A percentile compares a stretch with the other conserved stretches of the same genome.
These are phyloP conservation scores for Chironex yamaguchii DNA, from an alignment of 30 jellyfish, hydroid and myxozoan genomes.

Conservation along the genomic window DNA sequence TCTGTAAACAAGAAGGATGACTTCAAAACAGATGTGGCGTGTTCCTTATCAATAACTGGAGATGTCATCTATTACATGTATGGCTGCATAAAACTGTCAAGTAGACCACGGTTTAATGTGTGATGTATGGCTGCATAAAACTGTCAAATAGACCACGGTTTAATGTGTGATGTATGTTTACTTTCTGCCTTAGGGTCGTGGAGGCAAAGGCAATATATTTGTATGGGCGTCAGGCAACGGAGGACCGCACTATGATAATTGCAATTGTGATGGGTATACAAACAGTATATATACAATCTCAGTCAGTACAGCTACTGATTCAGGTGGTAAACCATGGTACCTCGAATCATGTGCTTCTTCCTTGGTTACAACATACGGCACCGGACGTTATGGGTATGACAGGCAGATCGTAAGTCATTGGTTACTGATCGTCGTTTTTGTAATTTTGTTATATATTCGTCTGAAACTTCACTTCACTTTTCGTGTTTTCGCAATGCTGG, in stretches of 20 bases:
- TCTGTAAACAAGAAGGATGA: too few species aligned
- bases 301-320: conserved; percentile 91
- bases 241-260: conserved; percentile 80
- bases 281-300: conserved; percentile 96
- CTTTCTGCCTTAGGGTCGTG: conserved; percentile 97
- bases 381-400: conserved; percentile 69
- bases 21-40: too few species aligned
- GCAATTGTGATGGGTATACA: conserved; percentile 99
- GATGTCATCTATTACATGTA: too few species aligned
- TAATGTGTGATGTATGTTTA: too few species aligned
- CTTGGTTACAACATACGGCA: conserved; percentile 83
- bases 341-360: conserved; percentile 95
- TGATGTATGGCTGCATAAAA: too few species aligned
- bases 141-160: too few species aligned
- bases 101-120: too few species aligned
- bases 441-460: background rate
- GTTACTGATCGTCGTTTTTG: conserved; percentile 18
- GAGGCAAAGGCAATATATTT: conserved; percentile 94
- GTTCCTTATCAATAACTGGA: too few species aligned
- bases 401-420: conserved; percentile 75
- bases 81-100: too few species aligned
- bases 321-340: conserved; percentile 89
- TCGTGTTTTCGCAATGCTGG: background rate
- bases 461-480: background rate
- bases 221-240: conserved; percentile 99